Percentiles rank a stretch among this genome's conserved stretches.
These are phyloP conservation scores for Gila robusta DNA, from an alignment of 2,797 vertebrate species.

Conservation along the genomic window DNA sequence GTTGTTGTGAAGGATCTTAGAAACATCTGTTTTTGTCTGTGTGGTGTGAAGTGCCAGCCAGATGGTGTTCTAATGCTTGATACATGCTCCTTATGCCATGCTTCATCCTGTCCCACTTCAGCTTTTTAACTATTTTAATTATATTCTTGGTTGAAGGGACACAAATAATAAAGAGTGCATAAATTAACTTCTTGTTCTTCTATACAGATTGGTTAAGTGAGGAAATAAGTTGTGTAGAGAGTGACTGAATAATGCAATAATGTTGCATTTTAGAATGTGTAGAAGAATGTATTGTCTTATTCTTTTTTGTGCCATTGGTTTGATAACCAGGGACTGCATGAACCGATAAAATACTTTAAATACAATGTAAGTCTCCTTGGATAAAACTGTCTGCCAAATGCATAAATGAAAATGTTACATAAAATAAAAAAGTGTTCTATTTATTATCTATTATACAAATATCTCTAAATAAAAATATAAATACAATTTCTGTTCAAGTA, in stretches of 20 bases:
- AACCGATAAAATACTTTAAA: background rate
- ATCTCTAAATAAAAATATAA: background rate
- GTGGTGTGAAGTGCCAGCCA: background rate
- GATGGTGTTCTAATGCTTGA: slow-evolving; percentile 17
- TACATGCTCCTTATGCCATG: background rate
- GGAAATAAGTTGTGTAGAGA: background rate
- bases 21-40: slow-evolving; percentile 31
- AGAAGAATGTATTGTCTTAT: background rate
- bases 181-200: background rate
- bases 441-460: background rate
- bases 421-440: background rate
- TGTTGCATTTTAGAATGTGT: background rate
- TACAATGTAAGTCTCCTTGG: background rate
- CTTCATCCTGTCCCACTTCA: background rate
- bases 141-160: slow-evolving; percentile 9
- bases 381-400: slow-evolving; percentile 3
- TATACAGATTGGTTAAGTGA: background rate
- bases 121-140: slow-evolving; percentile 2
- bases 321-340: background rate
- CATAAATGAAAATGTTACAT: background rate
- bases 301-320: background rate
- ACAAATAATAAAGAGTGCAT: slow-evolving; percentile 2
- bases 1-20: background rate
- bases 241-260: background rate
- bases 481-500: background rate